Conservation (phyloP, 1,140 invertebrate species). For the Eupeodes corollae region DNA sequence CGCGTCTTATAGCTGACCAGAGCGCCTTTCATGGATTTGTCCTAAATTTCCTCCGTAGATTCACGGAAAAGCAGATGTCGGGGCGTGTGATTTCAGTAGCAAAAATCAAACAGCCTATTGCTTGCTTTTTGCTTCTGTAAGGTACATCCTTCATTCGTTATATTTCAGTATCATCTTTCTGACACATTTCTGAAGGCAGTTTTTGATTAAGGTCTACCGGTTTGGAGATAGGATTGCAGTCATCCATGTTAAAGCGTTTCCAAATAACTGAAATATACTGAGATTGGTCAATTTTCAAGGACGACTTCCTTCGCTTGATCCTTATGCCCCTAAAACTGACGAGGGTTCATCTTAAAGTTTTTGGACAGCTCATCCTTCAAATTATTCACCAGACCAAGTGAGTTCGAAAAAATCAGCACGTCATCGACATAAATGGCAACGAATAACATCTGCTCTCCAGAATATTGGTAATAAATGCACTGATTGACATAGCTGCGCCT, state of each 20-base stretch:
- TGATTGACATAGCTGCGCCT: no score
- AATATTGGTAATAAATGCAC: no score
- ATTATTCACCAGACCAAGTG: no score
- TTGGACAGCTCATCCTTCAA: no score
- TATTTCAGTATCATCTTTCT: conserved; percentile 8
- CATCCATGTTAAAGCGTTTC: conserved; percentile 10
- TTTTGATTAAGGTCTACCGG: conserved; percentile 6
- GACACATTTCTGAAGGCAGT: conserved; percentile 8
- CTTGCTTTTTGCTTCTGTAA: conserved; percentile 12
- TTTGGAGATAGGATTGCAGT: conserved; percentile 15
- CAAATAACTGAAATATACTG: conserved; percentile 10
- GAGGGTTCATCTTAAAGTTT: no score
- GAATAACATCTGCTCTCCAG: no score
- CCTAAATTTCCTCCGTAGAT: conserved; percentile 16
- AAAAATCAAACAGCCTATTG: conserved; percentile 33
- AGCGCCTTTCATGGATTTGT: conserved; percentile 14
- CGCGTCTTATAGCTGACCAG: conserved; percentile 26
- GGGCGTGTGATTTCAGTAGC: no score
- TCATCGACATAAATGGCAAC: no score
- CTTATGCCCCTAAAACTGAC: no score
- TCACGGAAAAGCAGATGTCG: conserved; percentile 33
- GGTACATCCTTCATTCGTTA: conserved; percentile 11
- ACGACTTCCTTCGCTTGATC: no score
- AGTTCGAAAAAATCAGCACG: no score
- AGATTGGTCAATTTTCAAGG: no score